phyloP scores from a whole-genome alignment of 2,888 invertebrate species.

The Xanthorhoe designata region DNA sequence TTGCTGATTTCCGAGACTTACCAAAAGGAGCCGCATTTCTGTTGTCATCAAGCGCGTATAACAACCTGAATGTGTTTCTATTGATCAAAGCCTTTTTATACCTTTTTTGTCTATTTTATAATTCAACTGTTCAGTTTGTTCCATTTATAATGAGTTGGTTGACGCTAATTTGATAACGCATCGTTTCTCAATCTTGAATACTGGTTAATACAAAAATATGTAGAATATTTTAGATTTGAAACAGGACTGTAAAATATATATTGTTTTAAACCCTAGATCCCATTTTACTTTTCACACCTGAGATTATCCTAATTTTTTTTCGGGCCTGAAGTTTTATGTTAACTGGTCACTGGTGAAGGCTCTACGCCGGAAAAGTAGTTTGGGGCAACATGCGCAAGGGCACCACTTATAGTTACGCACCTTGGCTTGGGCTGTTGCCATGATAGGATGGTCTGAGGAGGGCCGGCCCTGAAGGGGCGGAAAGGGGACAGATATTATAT shows the following conservation, averaged over 20 bases:
- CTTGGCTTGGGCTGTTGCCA: too few relatives aligned
- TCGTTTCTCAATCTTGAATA: slow-evolving; percentile 71
- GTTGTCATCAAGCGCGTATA: slow-evolving; percentile 66
- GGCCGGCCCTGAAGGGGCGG: too few relatives aligned
- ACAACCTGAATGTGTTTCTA: slow-evolving; percentile 72
- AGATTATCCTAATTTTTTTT: too few relatives aligned
- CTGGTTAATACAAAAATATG: slow-evolving; percentile 32
- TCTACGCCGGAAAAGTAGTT: too few relatives aligned
- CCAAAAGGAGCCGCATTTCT: slow-evolving; percentile 76
- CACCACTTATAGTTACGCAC: too few relatives aligned
- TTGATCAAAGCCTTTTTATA: slow-evolving; percentile 77
- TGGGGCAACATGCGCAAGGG: too few relatives aligned
- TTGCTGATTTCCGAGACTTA: slow-evolving; percentile 53
- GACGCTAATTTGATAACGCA: slow-evolving; percentile 65
- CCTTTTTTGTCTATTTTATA: slow-evolving; percentile 75
- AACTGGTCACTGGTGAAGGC: too few relatives aligned
- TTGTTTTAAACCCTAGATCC: neutral
- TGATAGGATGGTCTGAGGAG: too few relatives aligned
- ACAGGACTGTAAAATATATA: neutral
- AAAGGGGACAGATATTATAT: too few relatives aligned
- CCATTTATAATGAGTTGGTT: slow-evolving; percentile 71
- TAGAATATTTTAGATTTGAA: neutral
- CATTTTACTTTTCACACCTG: too few relatives aligned
- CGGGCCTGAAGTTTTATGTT: too few relatives aligned
- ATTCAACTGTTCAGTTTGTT: slow-evolving; percentile 67